These are phyloP conservation scores for Nyctibius bracteatus DNA, from an alignment of 2,113 vertebrate genomes.

Conservation along the genomic window DNA sequence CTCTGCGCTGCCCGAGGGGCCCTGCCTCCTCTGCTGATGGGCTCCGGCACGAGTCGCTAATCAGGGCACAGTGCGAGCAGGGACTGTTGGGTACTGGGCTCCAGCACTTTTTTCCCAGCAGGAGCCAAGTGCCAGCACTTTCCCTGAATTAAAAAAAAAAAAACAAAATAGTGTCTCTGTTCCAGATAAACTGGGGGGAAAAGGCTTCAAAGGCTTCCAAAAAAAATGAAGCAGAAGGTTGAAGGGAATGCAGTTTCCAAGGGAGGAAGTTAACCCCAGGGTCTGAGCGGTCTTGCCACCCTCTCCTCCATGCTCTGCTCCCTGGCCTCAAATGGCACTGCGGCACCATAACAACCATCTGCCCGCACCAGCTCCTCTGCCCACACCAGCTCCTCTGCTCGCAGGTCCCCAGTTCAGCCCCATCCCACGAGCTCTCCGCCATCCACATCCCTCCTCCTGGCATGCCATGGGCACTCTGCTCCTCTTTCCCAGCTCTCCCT, in stretches of 20 bases:
- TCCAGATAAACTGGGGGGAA: neutral
- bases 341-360: accelerated
- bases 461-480: neutral
- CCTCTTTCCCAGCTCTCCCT: neutral
- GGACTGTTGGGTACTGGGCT: neutral
- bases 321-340: neutral
- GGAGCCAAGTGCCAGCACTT: conserved; percentile 7
- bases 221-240: neutral
- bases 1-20: neutral
- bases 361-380: neutral
- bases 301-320: neutral
- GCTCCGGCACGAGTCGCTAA: neutral
- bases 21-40: neutral
- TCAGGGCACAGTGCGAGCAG: neutral
- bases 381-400: neutral
- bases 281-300: neutral
- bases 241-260: neutral
- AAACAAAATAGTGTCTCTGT: neutral
- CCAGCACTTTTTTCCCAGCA: conserved; percentile 22
- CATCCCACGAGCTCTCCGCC: neutral
- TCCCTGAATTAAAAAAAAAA: neutral
- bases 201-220: neutral
- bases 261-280: neutral
- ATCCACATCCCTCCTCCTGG: neutral
- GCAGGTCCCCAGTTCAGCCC: neutral